Base-by-base conservation (phyloP, 2,113 vertebrate species). In the Corvus moneduloides region DNA sequence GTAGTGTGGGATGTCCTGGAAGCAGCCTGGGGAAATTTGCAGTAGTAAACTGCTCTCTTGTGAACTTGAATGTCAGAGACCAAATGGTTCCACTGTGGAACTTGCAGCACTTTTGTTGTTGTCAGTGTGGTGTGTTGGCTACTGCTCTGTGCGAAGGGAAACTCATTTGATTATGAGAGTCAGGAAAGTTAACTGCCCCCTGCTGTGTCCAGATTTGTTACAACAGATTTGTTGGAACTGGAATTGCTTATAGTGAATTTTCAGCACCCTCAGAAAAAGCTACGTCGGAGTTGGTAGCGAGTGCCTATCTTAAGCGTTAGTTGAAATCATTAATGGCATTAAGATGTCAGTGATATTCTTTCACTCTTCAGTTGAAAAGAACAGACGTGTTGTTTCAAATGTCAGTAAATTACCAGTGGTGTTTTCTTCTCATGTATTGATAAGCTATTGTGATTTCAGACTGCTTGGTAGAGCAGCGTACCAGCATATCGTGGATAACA, bases 281-380 rank as follows among this genome's bases (percentile, higher is more conserved):
- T 79, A 37, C 37, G 72, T 62, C 92, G 94, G 87, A 86, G 51
- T 44, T 66, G 17, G 71, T 72, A 49, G 95, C 93, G 84, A 87
- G 75, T 66, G 93, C 90, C 82, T 93, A 18, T 93, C 93, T 85
- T 67, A 94, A 96, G 61, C 81, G 79, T 95, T 94, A 90, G 69
- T 79, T 84, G 84, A 88, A 86, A 75, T 87, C 71, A 84, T 64
- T 94, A 87, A 92, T 77, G 58, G 58, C 30, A 78, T 63, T 78
- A 37, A 33, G 76, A 79, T 80, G 55, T 82, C 82, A 62, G 8
- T 32, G 51, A 67, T 43, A n/a, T 72, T 87, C 90, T 86, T 87
- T 84, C 39, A 39, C 48, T 90, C 43, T 30, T 71, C 89, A 76
- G 80, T 95, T 95, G 93, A 83, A 89, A 81, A 68, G 19, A 64